Evolutionary conservation across 2,888 invertebrate genomes (phyloP).

Genomic region (Hemistola chrysoprasaria): DNA sequence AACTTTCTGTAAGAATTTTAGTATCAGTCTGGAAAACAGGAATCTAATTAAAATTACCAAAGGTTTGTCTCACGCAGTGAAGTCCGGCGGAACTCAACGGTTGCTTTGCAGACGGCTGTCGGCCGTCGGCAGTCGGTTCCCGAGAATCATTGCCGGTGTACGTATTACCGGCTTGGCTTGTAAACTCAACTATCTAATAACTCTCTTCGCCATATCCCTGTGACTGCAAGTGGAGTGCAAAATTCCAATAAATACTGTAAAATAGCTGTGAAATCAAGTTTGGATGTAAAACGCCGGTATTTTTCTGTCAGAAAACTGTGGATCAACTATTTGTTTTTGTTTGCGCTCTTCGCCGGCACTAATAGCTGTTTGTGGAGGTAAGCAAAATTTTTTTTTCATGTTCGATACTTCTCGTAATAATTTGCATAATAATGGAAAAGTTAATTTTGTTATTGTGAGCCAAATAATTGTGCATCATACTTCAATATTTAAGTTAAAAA

Average conservation of each 20-base stretch:
- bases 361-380: constrained; percentile 71
- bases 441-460: too few relatives aligned
- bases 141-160: constrained; percentile 46
- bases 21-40: too few relatives aligned
- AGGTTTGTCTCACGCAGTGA: too few relatives aligned
- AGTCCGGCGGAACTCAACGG: constrained; percentile 2
- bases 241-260: constrained; percentile 39
- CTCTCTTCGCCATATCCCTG: constrained; percentile 66
- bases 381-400: constrained; percentile 56
- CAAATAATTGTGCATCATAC: too few relatives aligned
- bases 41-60: too few relatives aligned
- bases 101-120: constrained; percentile 41
- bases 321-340: constrained; percentile 56
- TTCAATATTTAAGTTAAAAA: too few relatives aligned
- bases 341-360: constrained; percentile 59
- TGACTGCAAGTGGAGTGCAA: constrained; percentile 73
- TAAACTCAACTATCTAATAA: constrained; percentile 47
- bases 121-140: constrained; percentile 41
- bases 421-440: constrained; percentile 19
- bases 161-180: constrained; percentile 50
- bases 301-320: constrained; percentile 36
- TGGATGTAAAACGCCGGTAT: constrained; percentile 32
- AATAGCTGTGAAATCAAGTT: constrained; percentile 28
- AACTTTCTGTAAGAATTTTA: too few relatives aligned
- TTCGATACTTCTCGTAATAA: constrained; percentile 32